Evolutionary conservation across 2,797 vertebrate species (phyloP).

Genomic region (Alca torda): DNA sequence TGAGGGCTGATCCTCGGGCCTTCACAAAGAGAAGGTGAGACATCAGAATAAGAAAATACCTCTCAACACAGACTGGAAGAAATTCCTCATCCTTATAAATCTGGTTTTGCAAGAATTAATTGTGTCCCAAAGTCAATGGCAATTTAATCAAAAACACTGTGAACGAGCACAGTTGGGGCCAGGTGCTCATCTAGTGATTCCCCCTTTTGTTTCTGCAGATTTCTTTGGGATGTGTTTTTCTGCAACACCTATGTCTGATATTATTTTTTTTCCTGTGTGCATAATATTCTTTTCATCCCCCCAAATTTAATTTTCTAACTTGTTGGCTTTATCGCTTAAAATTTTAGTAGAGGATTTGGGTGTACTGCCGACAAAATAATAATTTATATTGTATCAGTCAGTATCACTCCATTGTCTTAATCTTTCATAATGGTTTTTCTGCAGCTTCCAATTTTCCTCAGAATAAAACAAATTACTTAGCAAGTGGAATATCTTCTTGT

Average conservation of each 20-base stretch:
- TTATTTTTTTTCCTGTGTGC: not conserved
- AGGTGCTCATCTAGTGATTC: not conserved
- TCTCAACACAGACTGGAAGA: not conserved
- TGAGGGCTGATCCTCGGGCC: not conserved
- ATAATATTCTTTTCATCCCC: slow-evolving; percentile 41
- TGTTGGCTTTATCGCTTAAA: slow-evolving; percentile 67
- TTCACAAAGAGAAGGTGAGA: not conserved
- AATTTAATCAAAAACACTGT: not conserved
- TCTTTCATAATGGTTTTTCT: slow-evolving; percentile 74
- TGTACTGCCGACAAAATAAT: slow-evolving; percentile 65
- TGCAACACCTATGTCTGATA: not conserved
- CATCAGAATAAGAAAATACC: not conserved
- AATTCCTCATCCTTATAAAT: not conserved
- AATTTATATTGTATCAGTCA: slow-evolving; percentile 64
- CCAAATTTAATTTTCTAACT: slow-evolving; percentile 69
- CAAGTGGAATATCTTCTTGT: slow-evolving; percentile 74
- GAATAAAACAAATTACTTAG: slow-evolving; percentile 76
- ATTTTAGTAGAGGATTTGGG: slow-evolving; percentile 51
- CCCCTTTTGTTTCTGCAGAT: not conserved
- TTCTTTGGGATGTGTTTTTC: slow-evolving; percentile 1
- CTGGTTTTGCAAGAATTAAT: not conserved
- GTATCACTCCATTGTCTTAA: slow-evolving; percentile 69
- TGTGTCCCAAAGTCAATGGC: not conserved
- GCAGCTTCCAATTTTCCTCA: slow-evolving; percentile 70
- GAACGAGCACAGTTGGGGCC: not conserved